Conservation (phyloP, 1,140 invertebrate species). For the Pinna nobilis region DNA sequence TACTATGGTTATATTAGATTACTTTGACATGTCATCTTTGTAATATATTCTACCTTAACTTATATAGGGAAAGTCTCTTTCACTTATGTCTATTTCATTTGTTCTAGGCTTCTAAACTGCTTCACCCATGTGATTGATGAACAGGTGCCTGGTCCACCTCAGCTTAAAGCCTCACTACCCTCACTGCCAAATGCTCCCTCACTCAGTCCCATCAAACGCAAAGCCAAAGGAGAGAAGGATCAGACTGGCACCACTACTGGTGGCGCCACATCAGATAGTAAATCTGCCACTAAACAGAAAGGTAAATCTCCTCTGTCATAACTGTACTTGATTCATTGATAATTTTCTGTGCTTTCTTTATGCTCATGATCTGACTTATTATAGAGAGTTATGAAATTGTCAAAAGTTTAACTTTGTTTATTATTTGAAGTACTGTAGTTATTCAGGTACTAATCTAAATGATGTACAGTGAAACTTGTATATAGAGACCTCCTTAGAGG, state of each 20-base stretch:
- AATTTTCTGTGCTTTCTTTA: too few species aligned
- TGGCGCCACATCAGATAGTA: constrained; percentile 50
- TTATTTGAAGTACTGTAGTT: too few species aligned
- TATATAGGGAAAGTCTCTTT: neutral
- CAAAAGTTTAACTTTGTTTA: too few species aligned
- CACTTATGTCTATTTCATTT: neutral
- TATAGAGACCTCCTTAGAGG: too few species aligned
- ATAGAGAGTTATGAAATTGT: too few species aligned
- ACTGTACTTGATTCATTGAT: too few species aligned
- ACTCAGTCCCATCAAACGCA: constrained; percentile 75
- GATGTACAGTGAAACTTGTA: too few species aligned
- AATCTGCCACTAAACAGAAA: constrained; percentile 65
- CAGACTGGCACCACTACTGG: constrained; percentile 28
- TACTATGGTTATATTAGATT: too few species aligned
- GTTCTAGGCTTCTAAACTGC: constrained; percentile 81
- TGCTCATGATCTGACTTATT: too few species aligned
- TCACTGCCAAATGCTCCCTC: constrained; percentile 75
- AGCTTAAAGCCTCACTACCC: constrained; percentile 74
- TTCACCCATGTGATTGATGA: constrained; percentile 87
- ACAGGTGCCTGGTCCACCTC: constrained; percentile 78
- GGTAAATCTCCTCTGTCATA: too few species aligned
- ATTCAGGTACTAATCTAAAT: too few species aligned
- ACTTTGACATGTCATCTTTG: too few species aligned
- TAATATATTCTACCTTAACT: neutral
- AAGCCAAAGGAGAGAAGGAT: constrained; percentile 68